Conservation (phyloP, 2,797 vertebrate species). For the Cichlasoma orientale region DNA sequence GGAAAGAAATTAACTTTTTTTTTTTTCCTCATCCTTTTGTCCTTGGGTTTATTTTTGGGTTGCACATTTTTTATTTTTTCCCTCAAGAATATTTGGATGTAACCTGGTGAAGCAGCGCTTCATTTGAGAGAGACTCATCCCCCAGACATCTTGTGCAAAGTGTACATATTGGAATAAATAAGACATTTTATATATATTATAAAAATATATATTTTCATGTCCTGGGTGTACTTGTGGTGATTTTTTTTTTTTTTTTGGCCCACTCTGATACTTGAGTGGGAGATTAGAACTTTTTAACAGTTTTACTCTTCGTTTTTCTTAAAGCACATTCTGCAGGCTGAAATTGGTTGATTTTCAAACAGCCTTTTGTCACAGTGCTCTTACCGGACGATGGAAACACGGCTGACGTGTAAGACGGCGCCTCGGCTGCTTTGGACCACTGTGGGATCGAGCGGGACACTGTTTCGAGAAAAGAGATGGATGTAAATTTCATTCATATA, state of each 20-base stretch:
- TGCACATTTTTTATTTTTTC: conserved; percentile 29
- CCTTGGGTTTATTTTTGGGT: conserved; percentile 43
- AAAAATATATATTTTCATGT: conserved; percentile 84
- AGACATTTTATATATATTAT: conserved; percentile 85
- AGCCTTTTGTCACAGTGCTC: conserved; percentile 68
- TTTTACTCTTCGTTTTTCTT: conserved; percentile 66
- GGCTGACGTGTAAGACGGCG: conserved; percentile 7
- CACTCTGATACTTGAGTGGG: conserved; percentile 78
- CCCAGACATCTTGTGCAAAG: conserved; percentile 88
- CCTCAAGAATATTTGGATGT: conserved; percentile 63
- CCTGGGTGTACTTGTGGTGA: conserved; percentile 86
- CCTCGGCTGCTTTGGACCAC: conserved; percentile 51
- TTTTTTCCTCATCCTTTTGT: conserved; percentile 22
- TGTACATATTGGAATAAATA: conserved; percentile 93
- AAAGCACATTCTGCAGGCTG: conserved; percentile 70
- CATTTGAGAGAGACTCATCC: conserved; percentile 72
- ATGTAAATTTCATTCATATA: conserved; percentile 80
- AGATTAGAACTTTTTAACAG: conserved; percentile 64
- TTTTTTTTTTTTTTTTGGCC: conserved; percentile 74
- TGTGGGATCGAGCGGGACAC: conserved; percentile 42
- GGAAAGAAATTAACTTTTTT: conserved; percentile 32
- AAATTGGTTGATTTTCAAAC: conserved; percentile 6
- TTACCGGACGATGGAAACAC: conserved; percentile 46
- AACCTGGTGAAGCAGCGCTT: conserved; percentile 79
- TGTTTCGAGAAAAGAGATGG: conserved; percentile 61